These are phyloP conservation scores for Tyrannus savana DNA, from an alignment of 2,113 vertebrate species.

Conservation along the genomic window DNA sequence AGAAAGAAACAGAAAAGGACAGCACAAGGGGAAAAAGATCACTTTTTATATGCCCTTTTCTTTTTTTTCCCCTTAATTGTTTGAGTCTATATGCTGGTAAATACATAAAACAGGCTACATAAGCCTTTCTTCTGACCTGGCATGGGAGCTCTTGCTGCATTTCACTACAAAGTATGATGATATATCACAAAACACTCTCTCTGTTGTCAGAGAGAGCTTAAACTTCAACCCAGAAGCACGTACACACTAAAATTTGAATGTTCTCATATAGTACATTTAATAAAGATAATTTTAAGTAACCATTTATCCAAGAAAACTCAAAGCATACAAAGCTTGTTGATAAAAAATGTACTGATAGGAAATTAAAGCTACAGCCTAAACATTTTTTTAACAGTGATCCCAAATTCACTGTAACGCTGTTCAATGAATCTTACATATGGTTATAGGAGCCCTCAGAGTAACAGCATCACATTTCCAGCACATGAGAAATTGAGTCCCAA, in stretches of 20 bases:
- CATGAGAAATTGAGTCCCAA: background rate
- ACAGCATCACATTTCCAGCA: background rate
- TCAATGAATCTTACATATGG: background rate
- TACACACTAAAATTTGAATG: background rate
- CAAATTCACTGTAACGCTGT: background rate
- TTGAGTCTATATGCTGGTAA: background rate
- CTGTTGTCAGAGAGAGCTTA: background rate
- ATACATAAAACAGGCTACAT: background rate
- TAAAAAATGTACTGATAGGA: background rate
- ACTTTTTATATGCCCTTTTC: background rate
- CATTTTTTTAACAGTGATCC: accelerated
- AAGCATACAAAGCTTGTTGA: background rate
- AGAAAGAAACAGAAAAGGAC: background rate
- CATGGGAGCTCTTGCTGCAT: background rate
- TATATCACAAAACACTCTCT: background rate
- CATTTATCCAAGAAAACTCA: background rate
- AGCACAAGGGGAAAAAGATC: background rate
- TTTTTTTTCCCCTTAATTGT: background rate
- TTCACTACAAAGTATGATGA: background rate
- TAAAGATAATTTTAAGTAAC: background rate
- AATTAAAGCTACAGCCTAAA: background rate
- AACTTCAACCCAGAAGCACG: background rate
- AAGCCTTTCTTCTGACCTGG: background rate
- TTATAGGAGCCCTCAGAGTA: background rate
- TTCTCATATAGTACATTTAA: background rate